Evolutionary conservation across 2,113 vertebrate species (phyloP).

Genomic region (Perca flavescens): DNA sequence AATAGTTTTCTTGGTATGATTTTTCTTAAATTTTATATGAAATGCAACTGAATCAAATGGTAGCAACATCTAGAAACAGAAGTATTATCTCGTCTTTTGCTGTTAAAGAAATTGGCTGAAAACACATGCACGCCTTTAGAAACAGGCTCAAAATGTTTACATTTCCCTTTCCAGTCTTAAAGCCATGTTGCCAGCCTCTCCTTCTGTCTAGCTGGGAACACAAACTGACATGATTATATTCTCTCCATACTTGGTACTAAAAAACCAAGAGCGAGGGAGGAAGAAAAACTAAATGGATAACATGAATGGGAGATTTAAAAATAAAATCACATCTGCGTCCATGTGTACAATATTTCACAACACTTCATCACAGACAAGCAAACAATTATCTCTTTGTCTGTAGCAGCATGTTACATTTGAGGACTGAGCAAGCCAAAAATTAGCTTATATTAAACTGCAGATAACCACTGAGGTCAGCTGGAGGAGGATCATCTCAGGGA

Average conservation of each 20-base stretch:
- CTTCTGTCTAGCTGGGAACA: neutral
- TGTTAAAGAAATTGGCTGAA: neutral
- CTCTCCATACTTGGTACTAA: neutral
- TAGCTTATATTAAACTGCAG: conserved; percentile 46
- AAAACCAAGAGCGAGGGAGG: neutral
- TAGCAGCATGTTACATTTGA: conserved; percentile 26
- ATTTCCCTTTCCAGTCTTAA: neutral
- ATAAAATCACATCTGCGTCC: neutral
- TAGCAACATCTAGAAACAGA: neutral
- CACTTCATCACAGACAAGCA: conserved; percentile 18
- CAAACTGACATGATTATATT: neutral
- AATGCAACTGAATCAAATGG: neutral
- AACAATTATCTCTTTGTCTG: conserved; percentile 31
- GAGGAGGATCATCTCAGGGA: conserved; percentile 57
- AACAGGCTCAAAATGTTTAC: neutral
- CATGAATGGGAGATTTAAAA: conserved; percentile 4
- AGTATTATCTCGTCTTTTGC: neutral
- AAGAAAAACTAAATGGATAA: conserved; percentile 27
- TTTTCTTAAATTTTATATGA: neutral
- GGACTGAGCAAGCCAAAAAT: conserved; percentile 47
- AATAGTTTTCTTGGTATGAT: neutral
- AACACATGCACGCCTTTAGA: neutral
- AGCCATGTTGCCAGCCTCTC: neutral
- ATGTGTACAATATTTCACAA: neutral
- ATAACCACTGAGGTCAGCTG: conserved; percentile 51